Percentiles rank a stretch among this genome's conserved stretches.
phyloP scores from a whole-genome alignment of 2,888 invertebrate genomes.

The Watsonalla cultraria region DNA sequence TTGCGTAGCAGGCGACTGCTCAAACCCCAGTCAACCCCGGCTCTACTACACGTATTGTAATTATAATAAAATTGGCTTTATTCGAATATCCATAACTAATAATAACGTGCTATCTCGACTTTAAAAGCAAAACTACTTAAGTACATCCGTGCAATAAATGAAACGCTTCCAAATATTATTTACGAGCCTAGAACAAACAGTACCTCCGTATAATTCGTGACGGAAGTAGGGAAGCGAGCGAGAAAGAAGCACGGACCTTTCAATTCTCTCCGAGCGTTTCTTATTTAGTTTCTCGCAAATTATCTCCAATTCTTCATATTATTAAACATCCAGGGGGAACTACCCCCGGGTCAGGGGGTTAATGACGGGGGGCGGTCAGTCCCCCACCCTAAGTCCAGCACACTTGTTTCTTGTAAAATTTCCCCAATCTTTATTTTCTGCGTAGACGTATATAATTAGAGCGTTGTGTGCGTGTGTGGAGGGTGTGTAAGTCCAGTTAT shows the following conservation, averaged over 20 bases:
- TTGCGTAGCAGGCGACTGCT: too few species aligned
- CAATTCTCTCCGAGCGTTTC: conserved; percentile 76
- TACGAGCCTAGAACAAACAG: background rate
- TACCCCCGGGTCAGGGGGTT: conserved; percentile 56
- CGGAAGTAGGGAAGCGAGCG: conserved; percentile 22
- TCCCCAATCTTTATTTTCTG: conserved; percentile 78
- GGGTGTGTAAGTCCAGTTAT: conserved; percentile 70
- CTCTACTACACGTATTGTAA: too few species aligned
- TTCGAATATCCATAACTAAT: too few species aligned
- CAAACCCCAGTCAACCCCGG: too few species aligned
- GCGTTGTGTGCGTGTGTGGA: conserved; percentile 30
- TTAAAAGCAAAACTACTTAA: too few species aligned
- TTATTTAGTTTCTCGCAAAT: conserved; percentile 80
- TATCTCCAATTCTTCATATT: conserved; percentile 80
- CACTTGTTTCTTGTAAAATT: conserved; percentile 78
- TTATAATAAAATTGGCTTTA: too few species aligned
- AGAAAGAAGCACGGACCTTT: conserved; percentile 56
- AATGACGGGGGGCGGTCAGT: conserved; percentile 75
- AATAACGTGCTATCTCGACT: too few species aligned
- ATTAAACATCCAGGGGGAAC: conserved; percentile 77
- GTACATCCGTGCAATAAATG: background rate
- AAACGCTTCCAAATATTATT: background rate
- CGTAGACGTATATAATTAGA: conserved; percentile 78
- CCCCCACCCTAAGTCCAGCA: conserved; percentile 57
- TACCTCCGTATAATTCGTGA: conserved; percentile 1